Evolutionary conservation across 2,797 vertebrate genomes (phyloP), one percentile per base, ranked within the genome.

Genomic region (Semaprochilodus insignis): DNA sequence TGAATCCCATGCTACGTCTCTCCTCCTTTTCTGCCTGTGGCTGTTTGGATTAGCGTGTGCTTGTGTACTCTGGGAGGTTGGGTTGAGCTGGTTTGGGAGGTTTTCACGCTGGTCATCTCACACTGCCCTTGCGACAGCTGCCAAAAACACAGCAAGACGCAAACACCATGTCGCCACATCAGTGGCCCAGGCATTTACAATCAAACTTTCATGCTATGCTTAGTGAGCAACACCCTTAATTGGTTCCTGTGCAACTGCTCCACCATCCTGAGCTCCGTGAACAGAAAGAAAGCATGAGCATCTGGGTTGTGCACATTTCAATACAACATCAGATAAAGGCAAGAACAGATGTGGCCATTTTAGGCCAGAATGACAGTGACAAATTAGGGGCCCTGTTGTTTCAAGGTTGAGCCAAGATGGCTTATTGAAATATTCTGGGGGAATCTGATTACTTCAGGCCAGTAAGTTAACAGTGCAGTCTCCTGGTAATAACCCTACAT

Each of bases 161-260:
- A 88, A 93, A 90, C 86, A 91, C 89, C 87, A 90, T 70, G 80
- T 73, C 81, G 86, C 87, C 90, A 88, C 89, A 90, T 91, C 88
- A 90, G 88, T 85, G 90, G 84, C 89, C 89, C 82, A 74, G 87
- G 86, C 86, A 48, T 69, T 86, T 44, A 77, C 87, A 89, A 93
- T 93, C 92, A 92, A 92, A 93, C 80, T 34, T 70, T 88, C 81
- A 82, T n/a, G 88, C 90, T 86, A 91, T 82, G 83, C 90, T 91
- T 85, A 66, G 83, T 83, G 90, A 84, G 15, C 87, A 90, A 86
- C 89, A 86, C 86, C 86, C 69, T 80, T 93, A 93, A 93, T 92
- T 94, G 91, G 90, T 89, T 93, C 88, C 89, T 89, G 85, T 92
- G 91, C 90, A 91, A 85, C 88, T 86, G 85, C 19, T 86, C 87